Base-by-base conservation (phyloP, 2,888 invertebrate species). In the Temnothorax unifasciatus region DNA sequence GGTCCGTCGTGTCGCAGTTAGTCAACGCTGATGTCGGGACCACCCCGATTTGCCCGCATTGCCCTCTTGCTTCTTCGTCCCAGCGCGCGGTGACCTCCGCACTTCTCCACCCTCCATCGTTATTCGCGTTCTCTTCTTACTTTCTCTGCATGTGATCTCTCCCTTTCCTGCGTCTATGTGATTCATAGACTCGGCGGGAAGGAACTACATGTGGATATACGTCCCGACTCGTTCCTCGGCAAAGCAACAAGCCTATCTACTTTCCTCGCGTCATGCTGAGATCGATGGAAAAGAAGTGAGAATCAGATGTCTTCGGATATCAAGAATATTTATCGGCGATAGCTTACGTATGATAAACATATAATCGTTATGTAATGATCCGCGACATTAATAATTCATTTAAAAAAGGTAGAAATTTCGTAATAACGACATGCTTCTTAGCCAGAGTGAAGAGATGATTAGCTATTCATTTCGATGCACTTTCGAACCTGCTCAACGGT, bases 1-100 rank as follows among this genome's bases (percentile, higher is more conserved):
- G 92, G 92, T 89, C 85, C 91, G 92, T 93, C 93, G 91, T 93
- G 93, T 93, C 91, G 93, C 90, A 92, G 92, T 92, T 92, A 91
- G 92, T 92, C 91, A 90, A 91, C 88, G 88, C 85, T 92, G 91
- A 92, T 86, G 88, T 83, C 77, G 86, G 85, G 92, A 93, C 92
- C 93, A 93, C 93, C 93, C 92, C 84, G 90, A 88, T 87, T 86
- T 85, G 84, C 83, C 87, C 87, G 86, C 83, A 63, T 87, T 89
- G 85, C 85, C 83, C 79, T 87, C 89, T 81, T 38, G 69, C 79
- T 57, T 69, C 82, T 87, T 86, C 68, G 85, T 83, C 82, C 25
- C 18, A 79, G 74, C 85, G 86, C 88, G 82, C 88, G 82, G 86
- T 87, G 88, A 90, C 90, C 90, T 88, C 87, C 69, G 47, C 54